Evolutionary conservation across 2,113 vertebrate genomes (phyloP), one percentile per base, ranked within the genome.

Genomic region (Centropus unirufus): DNA sequence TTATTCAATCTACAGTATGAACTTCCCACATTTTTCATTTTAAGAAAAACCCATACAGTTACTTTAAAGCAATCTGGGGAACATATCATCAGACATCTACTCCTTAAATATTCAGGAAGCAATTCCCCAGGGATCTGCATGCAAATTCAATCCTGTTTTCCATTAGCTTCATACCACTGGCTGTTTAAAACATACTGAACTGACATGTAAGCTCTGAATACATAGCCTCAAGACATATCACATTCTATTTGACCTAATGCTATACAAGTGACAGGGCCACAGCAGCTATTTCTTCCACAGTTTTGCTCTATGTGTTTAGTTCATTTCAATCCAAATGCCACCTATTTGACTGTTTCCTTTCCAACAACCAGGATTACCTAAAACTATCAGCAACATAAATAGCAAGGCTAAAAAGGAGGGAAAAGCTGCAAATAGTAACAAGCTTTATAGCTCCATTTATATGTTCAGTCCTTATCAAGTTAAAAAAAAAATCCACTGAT

Each of bases 201-300:
- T 82, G 78, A 94, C 75, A 94, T 92, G 67, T 89, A 95, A 95
- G 87, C 59, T 76, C 84, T 88, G 84, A 89, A 92, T 85, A 76
- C 83, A 91, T 69, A 94, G 89, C 91, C 94, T 26, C 75, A 55
- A 90, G 95, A 80, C 84, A 97, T 49, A 92, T 83, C 91, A 95
- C 78, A 92, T 85, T 66, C 55, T 55, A 95, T 95, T 79, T 94
- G 81, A 95, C 89, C 81, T 87, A 95, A 87, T 72, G 66, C 66
- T 84, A 29, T 70, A 47, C 55, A 83, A 90, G 63, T 86, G 93
- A 92, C 87, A 92, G 61, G 79, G 80, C 75, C 52, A 73, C 44
- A 77, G 87, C 63, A 88, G 82, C 17, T 81, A 70, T 26, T 83
- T 77, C 89, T 70, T 70, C 57, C 36, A 54, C 64, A 12, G 29